A percentile compares a stretch with the other conserved stretches of the same genome.
phyloP scores from a whole-genome alignment of 2,113 vertebrate genomes.

The Coracopsis vasa region DNA sequence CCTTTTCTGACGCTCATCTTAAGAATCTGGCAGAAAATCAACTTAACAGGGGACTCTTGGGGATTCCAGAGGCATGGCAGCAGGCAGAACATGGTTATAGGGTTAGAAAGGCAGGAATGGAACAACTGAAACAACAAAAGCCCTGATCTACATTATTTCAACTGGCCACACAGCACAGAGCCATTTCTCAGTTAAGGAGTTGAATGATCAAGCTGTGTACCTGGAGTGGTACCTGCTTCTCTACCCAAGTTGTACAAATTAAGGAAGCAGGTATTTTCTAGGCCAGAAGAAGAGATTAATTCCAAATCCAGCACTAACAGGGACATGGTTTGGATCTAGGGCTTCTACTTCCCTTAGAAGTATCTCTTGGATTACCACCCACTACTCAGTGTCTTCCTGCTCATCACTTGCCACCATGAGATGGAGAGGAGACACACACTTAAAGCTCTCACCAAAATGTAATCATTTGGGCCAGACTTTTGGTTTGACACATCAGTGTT shows the following conservation, averaged over 20 bases:
- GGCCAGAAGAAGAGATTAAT: not conserved
- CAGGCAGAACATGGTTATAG: accelerated
- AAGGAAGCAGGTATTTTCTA: not conserved
- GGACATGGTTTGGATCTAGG: no score
- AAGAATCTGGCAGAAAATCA: not conserved
- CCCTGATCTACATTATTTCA: not conserved
- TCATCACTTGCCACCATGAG: not conserved
- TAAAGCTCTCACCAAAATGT: not conserved
- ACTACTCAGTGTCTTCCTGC: not conserved
- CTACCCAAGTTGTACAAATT: not conserved
- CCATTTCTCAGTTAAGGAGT: not conserved
- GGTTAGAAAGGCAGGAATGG: not conserved
- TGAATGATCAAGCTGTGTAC: not conserved
- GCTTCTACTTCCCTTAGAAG: not conserved
- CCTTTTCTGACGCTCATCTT: not conserved
- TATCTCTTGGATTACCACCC: not conserved
- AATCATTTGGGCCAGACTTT: not conserved
- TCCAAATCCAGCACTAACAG: not conserved
- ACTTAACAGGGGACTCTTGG: not conserved
- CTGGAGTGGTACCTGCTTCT: not conserved
- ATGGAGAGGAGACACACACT: not conserved
- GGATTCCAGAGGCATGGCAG: not conserved
- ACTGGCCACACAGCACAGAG: not conserved
- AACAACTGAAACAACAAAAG: not conserved
- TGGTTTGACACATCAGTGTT: not conserved